Evolutionary conservation across 2,888 invertebrate species (phyloP), one percentile per base, ranked within the genome.

Genomic region (Cephus spinipes): DNA sequence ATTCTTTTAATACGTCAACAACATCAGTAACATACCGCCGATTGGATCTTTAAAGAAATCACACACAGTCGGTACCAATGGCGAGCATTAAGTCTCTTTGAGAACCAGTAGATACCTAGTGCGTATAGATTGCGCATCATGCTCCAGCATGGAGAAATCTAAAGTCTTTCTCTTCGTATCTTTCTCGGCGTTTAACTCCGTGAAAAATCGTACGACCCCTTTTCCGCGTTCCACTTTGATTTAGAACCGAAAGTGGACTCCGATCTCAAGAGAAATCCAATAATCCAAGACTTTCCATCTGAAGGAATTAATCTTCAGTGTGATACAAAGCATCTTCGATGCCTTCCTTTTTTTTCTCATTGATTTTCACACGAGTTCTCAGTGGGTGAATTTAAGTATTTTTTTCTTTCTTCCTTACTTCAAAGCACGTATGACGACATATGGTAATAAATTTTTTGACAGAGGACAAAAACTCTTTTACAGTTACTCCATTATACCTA

Each of bases 61-160:
- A 40, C 23, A 55, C 9, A 23, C 23, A 40, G 6, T 6, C 0
- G 55, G 2, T 55, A 55, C 55, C 55, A 55, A 9, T 55, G 6
- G 9, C 9, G 4, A 23, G 9, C 9, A 23, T 23, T 9, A 9
- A 55, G 9, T 55, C 23, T 23, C 23, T 9, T 23, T 23, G 55
- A 23, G 55, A 23, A 55, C 9, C 55, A 23, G 9, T 23, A 23
- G 9, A 6, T 23, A 55, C 12, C 34, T 36, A 9, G 36, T 35
- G 35, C 68, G n/a, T 55, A 55, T 32, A 55, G 23, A 34, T 4
- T 40, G 40, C 75, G 55, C 30, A 30, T 68, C 75, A 80, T 80
- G 76, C 55, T 55, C 23, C 55, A 55, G 55, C 55, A 55, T 71
- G 76, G 78, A 79, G 77, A 74, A 78, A 78, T 77, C 76, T 68